Evolutionary conservation across 2,888 invertebrate species (phyloP).

Genomic region (Clistopyga incitator): DNA sequence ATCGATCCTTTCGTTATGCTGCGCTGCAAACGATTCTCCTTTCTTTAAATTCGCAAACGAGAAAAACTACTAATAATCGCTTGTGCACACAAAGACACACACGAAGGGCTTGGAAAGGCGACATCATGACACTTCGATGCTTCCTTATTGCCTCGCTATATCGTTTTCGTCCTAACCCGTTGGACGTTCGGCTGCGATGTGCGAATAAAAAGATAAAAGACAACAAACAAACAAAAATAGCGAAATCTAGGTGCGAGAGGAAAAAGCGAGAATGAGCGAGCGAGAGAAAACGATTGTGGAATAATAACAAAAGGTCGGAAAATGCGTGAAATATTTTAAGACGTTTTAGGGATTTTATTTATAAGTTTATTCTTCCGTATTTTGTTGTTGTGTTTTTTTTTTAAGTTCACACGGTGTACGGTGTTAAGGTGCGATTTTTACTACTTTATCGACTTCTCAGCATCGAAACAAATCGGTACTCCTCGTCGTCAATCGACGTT

Average conservation of each 20-base stretch:
- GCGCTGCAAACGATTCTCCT: conserved; percentile 2
- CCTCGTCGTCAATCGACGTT: conserved; percentile 57
- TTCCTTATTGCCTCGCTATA: conserved; percentile 46
- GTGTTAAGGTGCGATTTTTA: conserved; percentile 61
- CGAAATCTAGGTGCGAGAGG: conserved; percentile 8
- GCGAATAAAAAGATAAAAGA: conserved; percentile 23
- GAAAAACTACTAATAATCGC: conserved; percentile 14
- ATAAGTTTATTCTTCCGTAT: conserved; percentile 22
- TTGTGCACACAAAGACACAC: conserved; percentile 19
- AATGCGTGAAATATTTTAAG: conserved; percentile 49
- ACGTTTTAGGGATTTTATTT: conserved; percentile 43
- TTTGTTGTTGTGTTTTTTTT: conserved; percentile 48
- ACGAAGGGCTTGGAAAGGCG: conserved; percentile 44
- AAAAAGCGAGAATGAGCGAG: conserved; percentile 10
- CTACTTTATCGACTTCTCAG: conserved; percentile 48
- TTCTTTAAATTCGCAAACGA: conserved; percentile 27
- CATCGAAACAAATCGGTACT: conserved; percentile 58
- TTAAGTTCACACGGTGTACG: conserved; percentile 53
- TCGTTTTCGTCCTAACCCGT: conserved; percentile 46
- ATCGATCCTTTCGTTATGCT: conserved; percentile 23
- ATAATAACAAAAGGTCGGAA: conserved; percentile 31
- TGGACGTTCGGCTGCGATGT: conserved; percentile 32
- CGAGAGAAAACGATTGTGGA: conserved; percentile 21
- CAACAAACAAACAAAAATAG: conserved; percentile 14
- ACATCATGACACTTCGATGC: conserved; percentile 33